Percentiles rank a stretch among this genome's conserved stretches.
Evolutionary conservation across 2,113 vertebrate genomes (phyloP).

Genomic region (Zosterops pallidus): DNA sequence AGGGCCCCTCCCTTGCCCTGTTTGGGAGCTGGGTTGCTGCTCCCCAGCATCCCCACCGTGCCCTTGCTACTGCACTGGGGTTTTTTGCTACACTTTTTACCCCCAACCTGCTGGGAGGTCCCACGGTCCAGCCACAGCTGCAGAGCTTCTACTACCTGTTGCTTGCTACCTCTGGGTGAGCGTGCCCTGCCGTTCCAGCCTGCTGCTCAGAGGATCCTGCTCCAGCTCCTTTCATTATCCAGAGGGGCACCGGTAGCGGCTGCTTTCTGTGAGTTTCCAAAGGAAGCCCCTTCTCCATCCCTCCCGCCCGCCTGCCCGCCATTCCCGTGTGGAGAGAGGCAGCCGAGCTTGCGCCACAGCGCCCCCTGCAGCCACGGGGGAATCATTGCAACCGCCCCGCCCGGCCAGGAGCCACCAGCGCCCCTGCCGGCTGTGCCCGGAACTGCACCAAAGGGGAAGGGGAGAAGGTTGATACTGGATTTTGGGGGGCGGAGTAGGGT

Average conservation of each 20-base stretch:
- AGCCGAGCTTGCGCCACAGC: neutral
- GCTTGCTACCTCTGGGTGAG: neutral
- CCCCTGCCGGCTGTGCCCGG: neutral
- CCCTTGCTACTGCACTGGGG: too few relatives aligned
- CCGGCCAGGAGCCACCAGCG: neutral
- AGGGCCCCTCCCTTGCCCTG: too few relatives aligned
- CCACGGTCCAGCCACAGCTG: neutral
- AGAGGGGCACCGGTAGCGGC: neutral
- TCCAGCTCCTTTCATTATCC: rapidly evolving
- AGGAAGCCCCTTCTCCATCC: neutral
- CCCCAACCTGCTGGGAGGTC: rapidly evolving
- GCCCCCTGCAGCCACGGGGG: neutral
- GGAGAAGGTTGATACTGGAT: neutral
- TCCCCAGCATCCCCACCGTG: rapidly evolving
- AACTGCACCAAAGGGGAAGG: neutral
- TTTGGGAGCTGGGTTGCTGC: neutral
- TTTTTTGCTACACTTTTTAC: neutral
- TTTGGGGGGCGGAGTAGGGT: neutral
- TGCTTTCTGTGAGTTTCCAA: too few relatives aligned
- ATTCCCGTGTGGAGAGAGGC: neutral
- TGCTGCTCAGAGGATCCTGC: neutral
- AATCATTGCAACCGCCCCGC: neutral
- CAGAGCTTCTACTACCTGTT: neutral
- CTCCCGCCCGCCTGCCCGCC: neutral
- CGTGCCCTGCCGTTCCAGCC: neutral